Base-by-base conservation (phyloP, 2,797 vertebrate genomes). In the Falco berigora region DNA sequence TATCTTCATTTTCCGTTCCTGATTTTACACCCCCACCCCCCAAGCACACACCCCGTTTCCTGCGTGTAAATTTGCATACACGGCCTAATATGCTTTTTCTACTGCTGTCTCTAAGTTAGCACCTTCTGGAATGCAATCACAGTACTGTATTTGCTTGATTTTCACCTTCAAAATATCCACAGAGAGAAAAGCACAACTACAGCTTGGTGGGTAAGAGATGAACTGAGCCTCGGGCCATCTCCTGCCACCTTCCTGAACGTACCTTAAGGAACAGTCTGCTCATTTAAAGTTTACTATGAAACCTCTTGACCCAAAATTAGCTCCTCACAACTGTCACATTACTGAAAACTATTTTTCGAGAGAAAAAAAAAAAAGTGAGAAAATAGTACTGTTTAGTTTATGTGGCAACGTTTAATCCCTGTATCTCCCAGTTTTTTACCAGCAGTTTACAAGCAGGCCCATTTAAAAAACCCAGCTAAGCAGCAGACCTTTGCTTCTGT, bases 221-320 rank as follows among this genome's bases (percentile, higher is more conserved):
- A 32, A 10, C 59, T 10, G 12, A 10, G n/a, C 42, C 38, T 13
- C 15, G 5, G 64, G 92, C 78, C 85, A 76, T 6, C 36, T 5
- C 40, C 86, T 5, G 0, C 9, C 66, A 44, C n/a, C 62, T 2
- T 30, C 80, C 79, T 42, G 8, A 36, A 3, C 0, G 0, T 2
- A 6, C 53, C 49, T n/a, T 1, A 68, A 32, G 44, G 21, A 18
- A 49, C 8, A 5, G 2, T 18, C 68, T 78, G 36, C 76, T 64
- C 24, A 4, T 22, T 22, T 50, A 6, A 16, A 34, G 23, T 15
- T 59, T 36, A 19, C 20, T 13, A 28, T 3, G 30, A 77, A 78
- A 59, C 14, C 34, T 55, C 82, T 36, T 30, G 49, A 53, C 16
- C 32, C 34, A 56, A 55, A 49, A 23, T 59, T 9, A 73, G 20